Percentiles rank a stretch among this genome's conserved stretches.
Conservation (phyloP, 1,140 invertebrate species). For the Tyrophagus putrescentiae region DNA sequence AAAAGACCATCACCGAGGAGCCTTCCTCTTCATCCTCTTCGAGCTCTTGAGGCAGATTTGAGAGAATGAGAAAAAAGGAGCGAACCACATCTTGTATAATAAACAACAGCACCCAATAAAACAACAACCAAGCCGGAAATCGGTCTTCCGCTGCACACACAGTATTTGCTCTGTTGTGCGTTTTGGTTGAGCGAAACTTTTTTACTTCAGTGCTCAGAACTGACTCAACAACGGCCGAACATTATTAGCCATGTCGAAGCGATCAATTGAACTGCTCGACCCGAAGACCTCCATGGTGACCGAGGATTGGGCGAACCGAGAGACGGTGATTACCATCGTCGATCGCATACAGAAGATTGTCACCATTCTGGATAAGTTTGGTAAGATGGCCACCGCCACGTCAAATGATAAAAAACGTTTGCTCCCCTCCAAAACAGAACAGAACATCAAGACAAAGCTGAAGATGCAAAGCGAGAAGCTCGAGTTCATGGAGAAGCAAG, state of each 20-base stretch:
- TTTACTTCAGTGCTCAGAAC: too few species aligned
- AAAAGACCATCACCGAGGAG: too few species aligned
- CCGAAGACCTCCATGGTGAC: constrained; percentile 1
- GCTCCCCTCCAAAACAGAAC: background rate
- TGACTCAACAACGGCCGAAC: too few species aligned
- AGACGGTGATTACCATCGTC: background rate
- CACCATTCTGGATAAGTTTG: background rate
- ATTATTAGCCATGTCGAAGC: background rate
- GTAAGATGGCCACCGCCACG: background rate
- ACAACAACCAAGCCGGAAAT: too few species aligned
- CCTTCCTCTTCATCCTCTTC: too few species aligned
- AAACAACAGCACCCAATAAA: too few species aligned
- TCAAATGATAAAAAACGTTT: background rate
- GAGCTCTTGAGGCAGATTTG: too few species aligned
- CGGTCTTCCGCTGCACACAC: too few species aligned
- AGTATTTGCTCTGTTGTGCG: too few species aligned
- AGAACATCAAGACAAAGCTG: background rate
- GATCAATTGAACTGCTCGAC: background rate
- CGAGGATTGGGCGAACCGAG: constrained; percentile 3
- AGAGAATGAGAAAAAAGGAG: too few species aligned
- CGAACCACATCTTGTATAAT: too few species aligned
- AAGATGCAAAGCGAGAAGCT: constrained; percentile 2
- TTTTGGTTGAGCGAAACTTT: too few species aligned
- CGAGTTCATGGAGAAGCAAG: background rate
- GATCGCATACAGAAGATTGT: background rate